Evolutionary conservation across 1,140 invertebrate genomes (phyloP).

Genomic region (Heliothis virescens): DNA sequence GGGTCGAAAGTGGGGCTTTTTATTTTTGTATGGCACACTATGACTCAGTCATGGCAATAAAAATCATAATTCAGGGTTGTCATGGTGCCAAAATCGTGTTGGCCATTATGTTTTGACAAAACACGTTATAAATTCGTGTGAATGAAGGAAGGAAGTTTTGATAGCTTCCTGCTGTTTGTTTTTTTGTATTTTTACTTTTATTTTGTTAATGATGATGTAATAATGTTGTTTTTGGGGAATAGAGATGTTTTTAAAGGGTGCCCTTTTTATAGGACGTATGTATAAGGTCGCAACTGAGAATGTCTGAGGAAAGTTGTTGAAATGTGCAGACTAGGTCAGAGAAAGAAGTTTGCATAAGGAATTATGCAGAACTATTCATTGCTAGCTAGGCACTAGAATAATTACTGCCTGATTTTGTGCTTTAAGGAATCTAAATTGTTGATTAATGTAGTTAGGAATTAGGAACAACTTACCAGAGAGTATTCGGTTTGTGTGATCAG

Average conservation of each 20-base stretch:
- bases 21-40: slow-evolving; percentile 21
- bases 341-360: too few relatives aligned
- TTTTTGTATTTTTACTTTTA: not conserved
- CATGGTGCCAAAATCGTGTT: slow-evolving; percentile 39
- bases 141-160: slow-evolving; percentile 42
- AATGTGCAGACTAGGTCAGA: too few relatives aligned
- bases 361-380: too few relatives aligned
- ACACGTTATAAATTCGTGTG: slow-evolving; percentile 43
- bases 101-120: slow-evolving; percentile 46
- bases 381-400: too few relatives aligned
- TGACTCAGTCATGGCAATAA: slow-evolving; percentile 36
- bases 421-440: too few relatives aligned
- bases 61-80: slow-evolving; percentile 41
- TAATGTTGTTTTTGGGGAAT: not conserved
- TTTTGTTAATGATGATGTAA: slow-evolving; percentile 6
- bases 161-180: slow-evolving; percentile 44
- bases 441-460: too few relatives aligned
- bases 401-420: too few relatives aligned
- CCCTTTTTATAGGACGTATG: too few relatives aligned
- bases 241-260: not conserved
- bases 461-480: too few relatives aligned
- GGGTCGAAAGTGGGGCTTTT: slow-evolving; percentile 19
- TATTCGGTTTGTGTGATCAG: too few relatives aligned
- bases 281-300: too few relatives aligned
- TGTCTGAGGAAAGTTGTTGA: too few relatives aligned